phyloP scores from a whole-genome alignment of 2,113 vertebrate genomes.

The Halcyon malimbica region DNA sequence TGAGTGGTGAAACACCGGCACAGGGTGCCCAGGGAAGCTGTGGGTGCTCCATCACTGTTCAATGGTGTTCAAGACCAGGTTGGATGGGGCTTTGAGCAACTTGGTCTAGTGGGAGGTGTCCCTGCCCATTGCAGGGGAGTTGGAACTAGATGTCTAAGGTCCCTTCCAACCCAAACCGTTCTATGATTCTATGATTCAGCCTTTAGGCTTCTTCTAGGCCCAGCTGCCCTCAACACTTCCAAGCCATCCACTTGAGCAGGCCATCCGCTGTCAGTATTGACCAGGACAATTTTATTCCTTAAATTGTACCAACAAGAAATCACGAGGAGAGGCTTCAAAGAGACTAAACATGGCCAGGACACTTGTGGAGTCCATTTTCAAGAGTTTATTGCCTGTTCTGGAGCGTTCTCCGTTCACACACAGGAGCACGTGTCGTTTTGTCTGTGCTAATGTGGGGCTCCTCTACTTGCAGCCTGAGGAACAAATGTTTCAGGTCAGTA shows the following conservation, averaged over 20 bases:
- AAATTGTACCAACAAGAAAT: not conserved
- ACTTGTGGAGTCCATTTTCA: not conserved
- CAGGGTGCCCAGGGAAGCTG: too few relatives aligned
- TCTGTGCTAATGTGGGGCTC: not conserved
- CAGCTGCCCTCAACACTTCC: not conserved
- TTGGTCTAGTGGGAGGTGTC: too few relatives aligned
- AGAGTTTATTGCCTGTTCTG: not conserved
- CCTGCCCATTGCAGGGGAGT: too few relatives aligned
- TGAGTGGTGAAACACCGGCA: not conserved
- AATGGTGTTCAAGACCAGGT: too few relatives aligned
- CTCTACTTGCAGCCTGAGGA: not conserved
- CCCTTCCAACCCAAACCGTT: too few relatives aligned
- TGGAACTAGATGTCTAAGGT: too few relatives aligned
- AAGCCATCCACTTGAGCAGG: not conserved
- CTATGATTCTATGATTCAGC: not conserved
- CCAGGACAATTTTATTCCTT: not conserved
- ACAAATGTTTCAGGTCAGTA: not conserved
- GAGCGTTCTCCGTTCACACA: rapidly evolving
- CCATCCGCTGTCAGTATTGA: not conserved
- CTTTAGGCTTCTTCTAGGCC: not conserved
- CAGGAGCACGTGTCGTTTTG: not conserved
- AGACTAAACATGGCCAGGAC: not conserved
- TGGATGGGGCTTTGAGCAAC: too few relatives aligned
- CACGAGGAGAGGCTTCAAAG: not conserved
- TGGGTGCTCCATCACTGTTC: too few relatives aligned